A percentile compares a stretch with the other conserved stretches of the same genome.
Evolutionary conservation across 2,113 vertebrate species (phyloP).

Genomic region (Vimba vimba): DNA sequence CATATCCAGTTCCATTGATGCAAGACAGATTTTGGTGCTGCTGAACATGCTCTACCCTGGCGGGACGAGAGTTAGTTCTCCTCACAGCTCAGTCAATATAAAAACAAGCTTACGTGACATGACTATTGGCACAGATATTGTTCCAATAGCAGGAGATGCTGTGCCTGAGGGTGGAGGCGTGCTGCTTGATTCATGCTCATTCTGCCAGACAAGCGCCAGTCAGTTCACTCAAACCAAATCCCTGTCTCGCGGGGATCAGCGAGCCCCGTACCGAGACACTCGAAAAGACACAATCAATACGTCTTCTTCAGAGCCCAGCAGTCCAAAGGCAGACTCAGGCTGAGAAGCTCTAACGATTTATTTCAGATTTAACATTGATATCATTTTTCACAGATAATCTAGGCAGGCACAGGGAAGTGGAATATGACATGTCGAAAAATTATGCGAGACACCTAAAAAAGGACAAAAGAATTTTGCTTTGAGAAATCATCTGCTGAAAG

Average conservation of each 20-base stretch:
- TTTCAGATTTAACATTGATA: slow-evolving; percentile 35
- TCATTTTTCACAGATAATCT: slow-evolving; percentile 14
- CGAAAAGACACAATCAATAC: slow-evolving; percentile 56
- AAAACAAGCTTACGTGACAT: slow-evolving; percentile 44
- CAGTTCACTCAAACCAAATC: slow-evolving; percentile 54
- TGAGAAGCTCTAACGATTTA: slow-evolving; percentile 20
- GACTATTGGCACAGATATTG: slow-evolving; percentile 45
- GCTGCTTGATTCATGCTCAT: slow-evolving; percentile 50
- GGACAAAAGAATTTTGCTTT: neutral
- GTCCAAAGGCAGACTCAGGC: slow-evolving; percentile 10
- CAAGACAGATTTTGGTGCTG: neutral
- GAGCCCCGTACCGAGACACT: slow-evolving; percentile 33
- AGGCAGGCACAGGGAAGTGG: neutral
- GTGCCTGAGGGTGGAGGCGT: slow-evolving; percentile 27
- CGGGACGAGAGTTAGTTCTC: slow-evolving; percentile 10
- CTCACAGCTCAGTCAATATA: slow-evolving; percentile 46
- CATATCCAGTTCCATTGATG: neutral
- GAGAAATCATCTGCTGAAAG: neutral
- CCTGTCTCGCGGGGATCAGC: slow-evolving; percentile 43
- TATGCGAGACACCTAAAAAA: neutral
- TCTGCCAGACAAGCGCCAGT: slow-evolving; percentile 51
- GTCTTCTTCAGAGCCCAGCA: slow-evolving; percentile 44
- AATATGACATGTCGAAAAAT: neutral
- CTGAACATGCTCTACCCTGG: neutral
- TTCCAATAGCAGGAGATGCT: slow-evolving; percentile 27